Evolutionary conservation across 2,888 invertebrate genomes (phyloP), one percentile per base, ranked within the genome.

Genomic region (Drosophila mimica): DNA sequence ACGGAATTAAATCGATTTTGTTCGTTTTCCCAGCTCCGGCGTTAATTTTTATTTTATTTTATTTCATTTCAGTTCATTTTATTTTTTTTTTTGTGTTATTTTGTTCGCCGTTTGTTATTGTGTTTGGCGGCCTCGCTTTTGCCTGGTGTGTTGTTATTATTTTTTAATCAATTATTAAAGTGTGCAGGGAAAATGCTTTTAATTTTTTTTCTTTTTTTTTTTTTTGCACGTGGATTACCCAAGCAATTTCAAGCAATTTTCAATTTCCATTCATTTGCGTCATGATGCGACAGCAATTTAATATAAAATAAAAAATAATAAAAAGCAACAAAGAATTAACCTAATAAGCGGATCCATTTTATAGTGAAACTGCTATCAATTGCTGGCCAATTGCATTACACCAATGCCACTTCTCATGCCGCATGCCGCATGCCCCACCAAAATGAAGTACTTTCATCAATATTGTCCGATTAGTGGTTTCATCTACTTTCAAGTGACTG

Each of bases 1-100:
- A 58, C 59, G 67, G 81, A 70, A 71, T 83, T 86, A 81, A 83
- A 83, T 86, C 73, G 86, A 83, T 83, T 86, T 86, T 73, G 70
- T 48, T 40, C 36, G 40, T 38, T 46, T 54, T 20, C 40, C 28
- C 33, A 8, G 31, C 17, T 3, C 13, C 40, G 17, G 48, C 38
- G 31, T 53, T 51, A 56, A 73, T 66, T 73, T 73, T 62, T 64
- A 28, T 30, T 49, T 9, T 49, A 11, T 51, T n/a, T 20, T 7
- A 7, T n/a, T 36, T 8, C 25, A 25, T 25, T 25, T 25, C 25
- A 25, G 25, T 20, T 34, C 3, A 13, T 17, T 11, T 13, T 28
- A 3, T 17, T 36, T 8, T 28, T 11, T 33, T 3, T 20, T 33
- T 52, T 33, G 7, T 52, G 20, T 54, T 28, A 48, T 31, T 46